Evolutionary conservation across 2,888 invertebrate species (phyloP).

Genomic region (Lottia gigantea): DNA sequence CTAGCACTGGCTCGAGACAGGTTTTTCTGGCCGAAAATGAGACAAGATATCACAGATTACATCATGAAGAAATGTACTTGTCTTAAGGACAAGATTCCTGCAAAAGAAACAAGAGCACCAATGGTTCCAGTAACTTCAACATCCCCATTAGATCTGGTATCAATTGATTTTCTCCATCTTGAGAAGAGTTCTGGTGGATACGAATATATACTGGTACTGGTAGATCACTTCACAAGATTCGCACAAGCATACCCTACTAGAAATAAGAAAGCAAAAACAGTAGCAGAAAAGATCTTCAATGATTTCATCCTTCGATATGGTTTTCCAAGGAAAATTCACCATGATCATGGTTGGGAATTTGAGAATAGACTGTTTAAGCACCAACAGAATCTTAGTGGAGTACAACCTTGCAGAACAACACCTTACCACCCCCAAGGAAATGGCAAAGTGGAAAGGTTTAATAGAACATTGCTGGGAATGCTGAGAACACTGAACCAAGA

Average conservation of each 20-base stretch:
- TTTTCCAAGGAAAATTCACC: constrained; percentile 18
- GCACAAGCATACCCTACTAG: constrained; percentile 24
- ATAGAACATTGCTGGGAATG: constrained; percentile 20
- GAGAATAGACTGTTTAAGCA: constrained; percentile 18
- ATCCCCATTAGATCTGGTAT: constrained; percentile 28
- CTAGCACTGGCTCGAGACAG: constrained; percentile 15
- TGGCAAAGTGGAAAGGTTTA: constrained; percentile 19
- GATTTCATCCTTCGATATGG: constrained; percentile 21
- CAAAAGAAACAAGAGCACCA: constrained; percentile 17
- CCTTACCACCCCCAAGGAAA: constrained; percentile 21
- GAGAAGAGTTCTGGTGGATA: constrained; percentile 24
- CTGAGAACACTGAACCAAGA: constrained; percentile 13
- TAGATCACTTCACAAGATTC: constrained; percentile 24
- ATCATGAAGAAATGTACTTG: constrained; percentile 20
- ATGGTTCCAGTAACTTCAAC: constrained; percentile 26
- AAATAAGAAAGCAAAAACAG: constrained; percentile 22
- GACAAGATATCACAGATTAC: constrained; percentile 18
- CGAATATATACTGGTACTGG: constrained; percentile 19
- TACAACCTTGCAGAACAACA: constrained; percentile 16
- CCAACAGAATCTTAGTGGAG: constrained; percentile 15
- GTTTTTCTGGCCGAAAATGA: constrained; percentile 19
- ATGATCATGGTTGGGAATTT: constrained; percentile 22
- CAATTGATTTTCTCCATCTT: constrained; percentile 32
- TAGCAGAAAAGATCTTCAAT: constrained; percentile 21
- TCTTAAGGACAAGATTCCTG: constrained; percentile 20